Evolutionary conservation across 2,888 invertebrate species (phyloP).

Genomic region (Uloborus plumipes): DNA sequence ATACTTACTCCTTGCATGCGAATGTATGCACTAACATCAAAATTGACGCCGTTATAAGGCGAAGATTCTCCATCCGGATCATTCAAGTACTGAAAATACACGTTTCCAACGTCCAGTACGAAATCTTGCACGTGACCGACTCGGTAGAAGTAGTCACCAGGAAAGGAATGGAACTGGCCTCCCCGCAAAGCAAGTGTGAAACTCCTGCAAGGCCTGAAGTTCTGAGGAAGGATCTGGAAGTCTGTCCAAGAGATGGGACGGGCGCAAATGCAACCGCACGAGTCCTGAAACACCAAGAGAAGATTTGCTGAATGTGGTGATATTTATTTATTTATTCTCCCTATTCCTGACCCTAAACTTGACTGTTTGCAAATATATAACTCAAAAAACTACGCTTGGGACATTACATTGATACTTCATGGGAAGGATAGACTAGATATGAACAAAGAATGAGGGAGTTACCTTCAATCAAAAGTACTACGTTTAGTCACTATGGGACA

Average conservation of each 20-base stretch:
- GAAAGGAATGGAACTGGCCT: constrained; percentile 47
- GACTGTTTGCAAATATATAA: too few relatives aligned
- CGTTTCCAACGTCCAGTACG: constrained; percentile 42
- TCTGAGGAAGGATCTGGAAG: constrained; percentile 54
- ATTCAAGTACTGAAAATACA: constrained; percentile 34
- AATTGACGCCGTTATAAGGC: constrained; percentile 50
- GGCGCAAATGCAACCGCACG: constrained; percentile 52
- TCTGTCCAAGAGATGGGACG: constrained; percentile 50
- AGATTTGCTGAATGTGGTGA: too few relatives aligned
- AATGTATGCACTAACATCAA: constrained; percentile 44
- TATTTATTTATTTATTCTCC: too few relatives aligned
- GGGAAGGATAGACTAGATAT: too few relatives aligned
- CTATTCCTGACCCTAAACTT: too few relatives aligned
- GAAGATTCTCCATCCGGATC: constrained; percentile 50
- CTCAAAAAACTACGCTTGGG: too few relatives aligned
- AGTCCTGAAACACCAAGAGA: constrained; percentile 21
- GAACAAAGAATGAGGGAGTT: too few relatives aligned
- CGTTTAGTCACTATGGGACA: too few relatives aligned
- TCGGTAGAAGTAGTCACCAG: constrained; percentile 44
- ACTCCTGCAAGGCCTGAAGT: constrained; percentile 50
- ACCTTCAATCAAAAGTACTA: too few relatives aligned
- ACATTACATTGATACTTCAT: too few relatives aligned
- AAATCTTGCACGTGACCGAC: constrained; percentile 42
- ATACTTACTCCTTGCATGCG: constrained; percentile 42
- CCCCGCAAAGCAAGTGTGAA: constrained; percentile 52